These are phyloP conservation scores for Aphodius granarius DNA, from an alignment of 2,888 invertebrate genomes.

Conservation along the genomic window DNA sequence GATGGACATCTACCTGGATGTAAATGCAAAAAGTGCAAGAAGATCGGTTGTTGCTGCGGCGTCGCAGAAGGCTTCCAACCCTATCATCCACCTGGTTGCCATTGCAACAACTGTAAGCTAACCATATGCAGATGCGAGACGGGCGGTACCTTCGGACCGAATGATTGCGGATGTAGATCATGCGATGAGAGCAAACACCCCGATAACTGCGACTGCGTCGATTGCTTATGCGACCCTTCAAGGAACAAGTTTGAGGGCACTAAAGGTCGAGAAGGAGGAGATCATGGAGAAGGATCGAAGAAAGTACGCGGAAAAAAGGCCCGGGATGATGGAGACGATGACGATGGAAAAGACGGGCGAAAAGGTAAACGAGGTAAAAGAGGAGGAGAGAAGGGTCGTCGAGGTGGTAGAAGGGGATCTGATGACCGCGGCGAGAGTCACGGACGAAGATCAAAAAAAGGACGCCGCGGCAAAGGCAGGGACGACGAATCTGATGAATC, in stretches of 20 bases:
- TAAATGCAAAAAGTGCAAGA: not conserved
- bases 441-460: not conserved
- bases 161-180: not conserved
- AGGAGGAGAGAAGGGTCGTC: not conserved
- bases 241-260: not conserved
- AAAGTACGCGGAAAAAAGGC: not conserved
- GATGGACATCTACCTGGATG: not conserved
- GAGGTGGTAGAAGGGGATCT: not conserved
- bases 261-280: not conserved
- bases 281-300: too few relatives aligned
- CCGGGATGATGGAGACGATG: not conserved
- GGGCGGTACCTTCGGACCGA: not conserved
- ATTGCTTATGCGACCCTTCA: conserved; percentile 30
- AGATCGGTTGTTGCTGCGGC: not conserved
- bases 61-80: not conserved
- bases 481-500: not conserved
- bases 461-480: not conserved
- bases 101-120: not conserved
- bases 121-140: not conserved
- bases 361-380: not conserved
- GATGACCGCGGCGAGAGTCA: not conserved
- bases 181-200: conserved; percentile 27
- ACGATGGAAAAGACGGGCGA: not conserved
- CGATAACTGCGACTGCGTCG: conserved; percentile 31
- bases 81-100: not conserved